phyloP scores from a whole-genome alignment of 1,140 invertebrate species.

The Nixonia krombeini region DNA sequence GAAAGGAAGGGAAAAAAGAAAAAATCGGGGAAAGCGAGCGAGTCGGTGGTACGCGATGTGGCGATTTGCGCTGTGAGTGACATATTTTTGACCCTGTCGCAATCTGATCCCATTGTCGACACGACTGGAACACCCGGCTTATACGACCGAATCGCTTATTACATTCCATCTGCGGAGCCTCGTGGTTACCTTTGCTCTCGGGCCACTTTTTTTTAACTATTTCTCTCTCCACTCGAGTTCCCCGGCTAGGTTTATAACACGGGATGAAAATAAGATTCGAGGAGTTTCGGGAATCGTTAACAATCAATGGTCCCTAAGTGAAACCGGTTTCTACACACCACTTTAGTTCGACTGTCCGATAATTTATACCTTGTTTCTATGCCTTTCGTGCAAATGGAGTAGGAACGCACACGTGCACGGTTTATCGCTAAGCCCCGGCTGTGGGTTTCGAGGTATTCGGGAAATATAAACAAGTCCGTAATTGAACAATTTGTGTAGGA shows the following conservation, averaged over 20 bases:
- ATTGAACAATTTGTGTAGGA: background rate
- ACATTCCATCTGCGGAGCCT: slow-evolving; percentile 8
- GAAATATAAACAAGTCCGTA: background rate
- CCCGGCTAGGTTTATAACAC: too few relatives aligned
- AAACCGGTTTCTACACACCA: too few relatives aligned
- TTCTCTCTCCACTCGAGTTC: too few relatives aligned
- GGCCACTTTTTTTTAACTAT: too few relatives aligned
- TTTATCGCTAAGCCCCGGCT: too few relatives aligned
- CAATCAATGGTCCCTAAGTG: too few relatives aligned
- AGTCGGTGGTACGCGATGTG: slow-evolving; percentile 19
- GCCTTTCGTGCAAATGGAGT: too few relatives aligned
- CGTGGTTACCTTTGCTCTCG: too few relatives aligned
- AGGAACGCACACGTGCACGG: background rate
- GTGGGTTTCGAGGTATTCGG: background rate
- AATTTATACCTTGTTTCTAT: too few relatives aligned
- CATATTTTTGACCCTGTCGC: slow-evolving; percentile 35
- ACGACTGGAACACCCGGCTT: slow-evolving; percentile 34
- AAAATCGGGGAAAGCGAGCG: slow-evolving; percentile 15
- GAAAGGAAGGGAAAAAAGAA: slow-evolving; percentile 29
- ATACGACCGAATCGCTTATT: slow-evolving; percentile 22
- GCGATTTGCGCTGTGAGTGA: slow-evolving; percentile 22
- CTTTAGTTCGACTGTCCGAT: too few relatives aligned
- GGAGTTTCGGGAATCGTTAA: too few relatives aligned
- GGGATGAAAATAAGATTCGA: too few relatives aligned
- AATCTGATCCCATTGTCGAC: slow-evolving; percentile 51